Conservation (phyloP, 2,113 vertebrate genomes). For the Sebastes fasciatus region DNA sequence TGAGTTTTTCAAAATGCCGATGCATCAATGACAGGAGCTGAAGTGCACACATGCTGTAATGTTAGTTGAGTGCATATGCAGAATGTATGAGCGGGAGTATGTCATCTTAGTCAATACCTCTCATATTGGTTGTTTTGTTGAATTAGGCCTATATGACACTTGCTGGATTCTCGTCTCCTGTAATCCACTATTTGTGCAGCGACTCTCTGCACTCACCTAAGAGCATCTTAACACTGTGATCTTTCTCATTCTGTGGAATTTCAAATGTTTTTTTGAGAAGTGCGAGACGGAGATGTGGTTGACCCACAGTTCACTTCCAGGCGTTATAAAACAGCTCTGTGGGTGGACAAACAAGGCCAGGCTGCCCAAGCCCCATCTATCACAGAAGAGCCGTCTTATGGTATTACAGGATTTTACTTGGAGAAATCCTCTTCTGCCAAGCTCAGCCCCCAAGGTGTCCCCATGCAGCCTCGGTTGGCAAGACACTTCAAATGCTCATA, state of each 20-base stretch:
- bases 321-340: constrained; percentile 57
- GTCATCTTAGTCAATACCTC: background rate
- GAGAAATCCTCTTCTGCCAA: constrained; percentile 41
- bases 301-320: constrained; percentile 38
- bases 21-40: background rate
- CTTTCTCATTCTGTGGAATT: constrained; percentile 13
- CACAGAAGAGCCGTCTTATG: constrained; percentile 38
- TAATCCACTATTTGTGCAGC: constrained; percentile 5
- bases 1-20: background rate
- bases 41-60: background rate
- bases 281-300: constrained; percentile 33
- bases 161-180: background rate
- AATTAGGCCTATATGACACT: constrained; percentile 1
- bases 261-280: constrained; percentile 35
- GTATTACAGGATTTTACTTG: constrained; percentile 37
- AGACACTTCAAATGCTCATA: constrained; percentile 31
- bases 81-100: background rate
- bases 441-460: constrained; percentile 20
- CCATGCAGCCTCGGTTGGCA: background rate
- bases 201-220: constrained; percentile 22
- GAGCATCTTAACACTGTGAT: constrained; percentile 55
- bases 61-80: background rate
- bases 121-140: constrained; percentile 14
- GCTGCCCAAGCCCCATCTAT: constrained; percentile 25
- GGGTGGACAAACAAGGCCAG: constrained; percentile 45